These are phyloP conservation scores for Paramormyrops hopkinsi DNA, from an alignment of 2,797 vertebrate genomes.

Conservation along the genomic window DNA sequence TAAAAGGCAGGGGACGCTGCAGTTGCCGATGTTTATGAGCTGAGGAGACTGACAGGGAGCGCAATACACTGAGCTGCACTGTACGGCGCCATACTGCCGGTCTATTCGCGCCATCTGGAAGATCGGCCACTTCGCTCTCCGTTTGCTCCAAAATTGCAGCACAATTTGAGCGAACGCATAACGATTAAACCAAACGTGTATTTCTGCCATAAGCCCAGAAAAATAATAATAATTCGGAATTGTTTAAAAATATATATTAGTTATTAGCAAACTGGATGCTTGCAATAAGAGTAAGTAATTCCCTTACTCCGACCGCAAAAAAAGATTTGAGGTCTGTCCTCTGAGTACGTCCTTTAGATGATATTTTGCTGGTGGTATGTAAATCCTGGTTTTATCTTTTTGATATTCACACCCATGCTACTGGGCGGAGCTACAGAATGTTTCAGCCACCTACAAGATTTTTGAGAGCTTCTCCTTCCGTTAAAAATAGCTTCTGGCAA, in stretches of 20 bases:
- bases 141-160: not conserved
- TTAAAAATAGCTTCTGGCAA: constrained; percentile 64
- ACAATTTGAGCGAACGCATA: not conserved
- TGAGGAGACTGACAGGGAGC: not conserved
- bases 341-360: not conserved
- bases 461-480: constrained; percentile 43
- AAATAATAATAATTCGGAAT: not conserved
- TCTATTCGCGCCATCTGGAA: not conserved
- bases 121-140: not conserved
- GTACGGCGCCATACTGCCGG: not conserved
- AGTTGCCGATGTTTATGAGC: not conserved
- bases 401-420: not conserved
- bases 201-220: not conserved
- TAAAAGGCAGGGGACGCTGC: not conserved
- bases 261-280: not conserved
- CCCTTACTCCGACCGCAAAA: not conserved
- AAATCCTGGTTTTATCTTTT: not conserved
- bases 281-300: not conserved
- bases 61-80: not conserved
- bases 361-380: not conserved
- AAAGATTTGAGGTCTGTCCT: not conserved
- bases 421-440: constrained; percentile 16
- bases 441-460: constrained; percentile 19
- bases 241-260: not conserved
- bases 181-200: not conserved